Evolutionary conservation across 2,797 vertebrate species (phyloP).

Genomic region (Thaleichthys pacificus): DNA sequence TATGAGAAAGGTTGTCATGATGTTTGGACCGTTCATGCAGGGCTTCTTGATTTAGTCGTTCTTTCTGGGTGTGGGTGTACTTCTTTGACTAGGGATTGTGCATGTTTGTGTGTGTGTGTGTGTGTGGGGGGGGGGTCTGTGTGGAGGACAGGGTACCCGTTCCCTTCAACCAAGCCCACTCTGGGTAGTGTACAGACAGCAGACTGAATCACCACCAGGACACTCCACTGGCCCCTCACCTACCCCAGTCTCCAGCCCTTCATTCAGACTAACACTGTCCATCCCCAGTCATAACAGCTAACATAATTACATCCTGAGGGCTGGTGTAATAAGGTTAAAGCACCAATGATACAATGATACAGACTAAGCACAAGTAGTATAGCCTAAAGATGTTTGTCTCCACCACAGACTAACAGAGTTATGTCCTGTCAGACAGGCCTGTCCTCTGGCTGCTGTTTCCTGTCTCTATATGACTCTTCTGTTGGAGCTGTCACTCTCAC

Average conservation of each 20-base stretch:
- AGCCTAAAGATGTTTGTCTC: not conserved
- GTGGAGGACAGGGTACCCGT: too few species aligned
- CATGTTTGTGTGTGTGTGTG: not conserved
- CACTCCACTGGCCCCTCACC: not conserved
- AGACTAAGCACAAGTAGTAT: too few species aligned
- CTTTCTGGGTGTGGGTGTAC: not conserved
- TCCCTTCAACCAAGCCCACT: not conserved
- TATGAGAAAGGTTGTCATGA: constrained; percentile 4
- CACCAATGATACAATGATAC: too few species aligned
- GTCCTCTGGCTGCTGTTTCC: not conserved
- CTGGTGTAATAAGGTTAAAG: not conserved
- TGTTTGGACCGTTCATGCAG: constrained; percentile 31
- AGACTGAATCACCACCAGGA: not conserved
- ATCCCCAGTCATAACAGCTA: not conserved
- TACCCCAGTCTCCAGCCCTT: constrained; percentile 7
- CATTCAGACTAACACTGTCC: constrained; percentile 14
- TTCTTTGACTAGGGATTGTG: not conserved
- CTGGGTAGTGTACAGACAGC: too few species aligned
- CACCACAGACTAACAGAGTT: not conserved
- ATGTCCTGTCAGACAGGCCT: not conserved
- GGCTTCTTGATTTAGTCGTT: constrained; percentile 30
- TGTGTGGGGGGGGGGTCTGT: not conserved
- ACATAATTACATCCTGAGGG: not conserved
- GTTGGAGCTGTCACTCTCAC: constrained; percentile 1
- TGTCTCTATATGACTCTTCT: not conserved